A percentile compares a stretch with the other conserved stretches of the same genome.
Conservation (phyloP, 1,140 invertebrate species). For the Drosophila kanapiae region DNA sequence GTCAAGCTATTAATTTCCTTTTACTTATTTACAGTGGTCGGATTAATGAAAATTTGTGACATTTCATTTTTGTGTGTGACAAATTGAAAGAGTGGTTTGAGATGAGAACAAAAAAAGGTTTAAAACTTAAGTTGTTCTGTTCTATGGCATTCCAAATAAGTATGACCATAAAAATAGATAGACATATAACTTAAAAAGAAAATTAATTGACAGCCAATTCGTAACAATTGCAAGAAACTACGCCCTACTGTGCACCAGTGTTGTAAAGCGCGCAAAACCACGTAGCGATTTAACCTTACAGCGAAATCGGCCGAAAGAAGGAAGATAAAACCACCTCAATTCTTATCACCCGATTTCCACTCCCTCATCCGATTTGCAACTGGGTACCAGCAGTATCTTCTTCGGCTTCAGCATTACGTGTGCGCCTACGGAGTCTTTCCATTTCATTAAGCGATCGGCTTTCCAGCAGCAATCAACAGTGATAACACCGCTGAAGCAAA, state of each 20-base stretch:
- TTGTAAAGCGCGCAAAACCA: constrained; percentile 10
- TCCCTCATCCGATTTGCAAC: constrained; percentile 33
- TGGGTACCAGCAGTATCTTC: constrained; percentile 26
- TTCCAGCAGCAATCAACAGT: constrained; percentile 26
- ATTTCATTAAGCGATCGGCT: constrained; percentile 53
- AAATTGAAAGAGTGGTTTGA: too few species aligned
- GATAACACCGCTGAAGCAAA: constrained; percentile 49
- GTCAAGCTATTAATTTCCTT: too few species aligned
- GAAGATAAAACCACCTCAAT: constrained; percentile 20
- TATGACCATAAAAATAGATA: too few species aligned
- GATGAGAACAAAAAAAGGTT: too few species aligned
- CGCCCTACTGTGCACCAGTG: constrained; percentile 20
- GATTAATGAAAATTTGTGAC: too few species aligned
- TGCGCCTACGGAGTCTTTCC: constrained; percentile 48
- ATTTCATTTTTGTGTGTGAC: too few species aligned
- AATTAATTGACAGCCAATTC: too few species aligned
- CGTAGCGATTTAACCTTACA: constrained; percentile 15
- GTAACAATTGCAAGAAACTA: not conserved
- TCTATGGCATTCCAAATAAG: too few species aligned
- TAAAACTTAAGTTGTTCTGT: too few species aligned
- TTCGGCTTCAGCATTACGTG: constrained; percentile 55
- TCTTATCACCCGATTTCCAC: constrained; percentile 28
- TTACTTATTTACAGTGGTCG: too few species aligned
- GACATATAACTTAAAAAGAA: too few species aligned
- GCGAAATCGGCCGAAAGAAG: constrained; percentile 14